These are phyloP conservation scores for Martes martes DNA, from an alignment of 2,113 vertebrate species.

Conservation along the genomic window DNA sequence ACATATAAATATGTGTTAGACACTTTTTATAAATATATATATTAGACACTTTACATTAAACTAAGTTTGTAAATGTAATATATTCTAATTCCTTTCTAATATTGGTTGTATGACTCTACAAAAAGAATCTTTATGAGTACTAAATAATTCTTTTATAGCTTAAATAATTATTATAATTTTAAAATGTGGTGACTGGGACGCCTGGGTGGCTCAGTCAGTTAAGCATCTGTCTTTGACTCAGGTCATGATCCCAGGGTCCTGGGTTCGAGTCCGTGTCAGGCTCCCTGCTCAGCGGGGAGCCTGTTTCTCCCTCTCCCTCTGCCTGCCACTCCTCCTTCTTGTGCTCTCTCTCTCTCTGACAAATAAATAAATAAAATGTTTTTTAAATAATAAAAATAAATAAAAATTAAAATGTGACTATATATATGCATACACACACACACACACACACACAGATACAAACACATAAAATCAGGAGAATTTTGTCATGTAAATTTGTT, in stretches of 20 bases:
- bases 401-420: background rate
- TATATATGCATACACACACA: no score
- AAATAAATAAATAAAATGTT: background rate
- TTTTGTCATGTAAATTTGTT: background rate
- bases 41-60: background rate
- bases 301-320: background rate
- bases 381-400: background rate
- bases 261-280: no score
- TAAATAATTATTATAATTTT: background rate
- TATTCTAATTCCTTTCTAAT: constrained; percentile 9
- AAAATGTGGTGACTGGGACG: no score
- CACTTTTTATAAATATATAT: background rate
- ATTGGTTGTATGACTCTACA: background rate
- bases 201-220: no score
- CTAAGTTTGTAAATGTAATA: background rate
- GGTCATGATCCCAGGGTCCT: no score
- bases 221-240: no score
- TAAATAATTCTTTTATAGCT: background rate
- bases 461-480: background rate
- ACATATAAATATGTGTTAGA: background rate
- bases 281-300: no score
- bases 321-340: background rate
- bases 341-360: background rate
- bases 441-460: no score
- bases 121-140: background rate